phyloP scores from a whole-genome alignment of 2,888 invertebrate species.

The Drosophila paramelanica region DNA sequence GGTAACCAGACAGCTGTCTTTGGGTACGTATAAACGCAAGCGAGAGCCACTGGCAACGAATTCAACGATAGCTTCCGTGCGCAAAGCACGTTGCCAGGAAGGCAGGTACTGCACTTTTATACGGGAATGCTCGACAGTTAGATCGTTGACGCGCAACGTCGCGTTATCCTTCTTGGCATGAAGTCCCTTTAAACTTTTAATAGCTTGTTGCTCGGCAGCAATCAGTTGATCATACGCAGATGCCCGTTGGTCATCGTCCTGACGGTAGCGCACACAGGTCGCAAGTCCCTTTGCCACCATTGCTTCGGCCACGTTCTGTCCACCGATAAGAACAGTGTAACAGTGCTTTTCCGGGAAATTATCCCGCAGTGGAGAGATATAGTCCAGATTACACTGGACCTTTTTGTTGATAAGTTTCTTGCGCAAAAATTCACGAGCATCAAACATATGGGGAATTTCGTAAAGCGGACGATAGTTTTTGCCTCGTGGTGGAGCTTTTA shows the following conservation, averaged over 20 bases:
- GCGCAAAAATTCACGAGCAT: slow-evolving; percentile 97
- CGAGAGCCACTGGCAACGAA: slow-evolving; percentile 98
- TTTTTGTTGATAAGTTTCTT: slow-evolving; percentile 98
- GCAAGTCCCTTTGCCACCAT: slow-evolving; percentile 96
- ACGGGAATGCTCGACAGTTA: slow-evolving; percentile 88
- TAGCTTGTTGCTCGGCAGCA: slow-evolving; percentile 96
- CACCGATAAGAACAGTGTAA: slow-evolving; percentile 94
- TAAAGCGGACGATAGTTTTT: slow-evolving; percentile 96
- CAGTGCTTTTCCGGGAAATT: slow-evolving; percentile 97
- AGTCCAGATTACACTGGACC: slow-evolving; percentile 96
- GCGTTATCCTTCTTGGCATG: slow-evolving; percentile 95
- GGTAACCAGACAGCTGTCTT: slow-evolving; percentile 97
- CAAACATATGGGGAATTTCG: slow-evolving; percentile 99
- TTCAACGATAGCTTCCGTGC: slow-evolving; percentile 96
- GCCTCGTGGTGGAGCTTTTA: slow-evolving; percentile 88
- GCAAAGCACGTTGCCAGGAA: slow-evolving; percentile 95
- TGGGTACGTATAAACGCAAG: slow-evolving; percentile 95
- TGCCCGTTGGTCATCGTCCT: slow-evolving; percentile 98
- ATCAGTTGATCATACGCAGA: slow-evolving; percentile 96
- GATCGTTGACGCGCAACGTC: slow-evolving; percentile 94
- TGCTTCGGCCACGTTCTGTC: slow-evolving; percentile 96
- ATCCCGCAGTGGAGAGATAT: slow-evolving; percentile 97
- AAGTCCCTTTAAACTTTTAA: slow-evolving; percentile 90
- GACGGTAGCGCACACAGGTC: slow-evolving; percentile 95
- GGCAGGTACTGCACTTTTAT: slow-evolving; percentile 96